A percentile compares a stretch with the other conserved stretches of the same genome.
These are phyloP conservation scores for Larimichthys polyactis DNA, from an alignment of 2,113 vertebrate species.

Conservation along the genomic window DNA sequence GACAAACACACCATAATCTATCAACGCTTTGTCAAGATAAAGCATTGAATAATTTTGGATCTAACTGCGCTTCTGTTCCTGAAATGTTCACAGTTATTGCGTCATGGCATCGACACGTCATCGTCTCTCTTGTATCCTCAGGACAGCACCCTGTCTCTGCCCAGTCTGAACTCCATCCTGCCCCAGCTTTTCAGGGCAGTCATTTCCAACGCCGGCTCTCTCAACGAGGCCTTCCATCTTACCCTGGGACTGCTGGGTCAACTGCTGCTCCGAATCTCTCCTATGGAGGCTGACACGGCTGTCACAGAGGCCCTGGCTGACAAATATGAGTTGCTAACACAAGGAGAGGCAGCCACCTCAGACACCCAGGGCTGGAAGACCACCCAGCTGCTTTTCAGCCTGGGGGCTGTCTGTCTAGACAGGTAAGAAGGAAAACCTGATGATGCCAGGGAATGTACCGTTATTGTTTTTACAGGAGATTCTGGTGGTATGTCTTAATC, in stretches of 20 bases:
- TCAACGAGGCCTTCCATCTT: conserved; percentile 96
- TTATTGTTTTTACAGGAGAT: not conserved
- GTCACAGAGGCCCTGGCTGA: conserved; percentile 91
- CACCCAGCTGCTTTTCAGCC: conserved; percentile 93
- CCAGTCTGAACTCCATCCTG: conserved; percentile 91
- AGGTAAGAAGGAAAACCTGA: conserved; percentile 83
- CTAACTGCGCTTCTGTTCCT: not conserved
- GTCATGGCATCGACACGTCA: not conserved
- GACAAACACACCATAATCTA: not conserved
- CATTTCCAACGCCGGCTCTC: conserved; percentile 94
- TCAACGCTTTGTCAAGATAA: not conserved
- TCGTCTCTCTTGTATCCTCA: conserved; percentile 46
- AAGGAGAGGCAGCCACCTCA: conserved; percentile 81
- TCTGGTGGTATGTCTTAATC: not conserved
- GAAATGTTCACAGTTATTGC: not conserved
- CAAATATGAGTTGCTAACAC: conserved; percentile 87
- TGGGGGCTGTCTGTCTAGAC: conserved; percentile 96
- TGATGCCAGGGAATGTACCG: not conserved
- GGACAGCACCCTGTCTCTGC: conserved; percentile 86
- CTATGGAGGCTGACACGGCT: conserved; percentile 90
- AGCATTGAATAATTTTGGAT: not conserved
- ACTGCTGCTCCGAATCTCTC: conserved; percentile 90
- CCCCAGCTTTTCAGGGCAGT: conserved; percentile 95
- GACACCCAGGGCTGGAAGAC: conserved; percentile 94
- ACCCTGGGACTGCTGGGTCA: conserved; percentile 95